Evolutionary conservation across 2,113 vertebrate genomes (phyloP), one percentile per base, ranked within the genome.

Genomic region (Asarcornis scutulata): DNA sequence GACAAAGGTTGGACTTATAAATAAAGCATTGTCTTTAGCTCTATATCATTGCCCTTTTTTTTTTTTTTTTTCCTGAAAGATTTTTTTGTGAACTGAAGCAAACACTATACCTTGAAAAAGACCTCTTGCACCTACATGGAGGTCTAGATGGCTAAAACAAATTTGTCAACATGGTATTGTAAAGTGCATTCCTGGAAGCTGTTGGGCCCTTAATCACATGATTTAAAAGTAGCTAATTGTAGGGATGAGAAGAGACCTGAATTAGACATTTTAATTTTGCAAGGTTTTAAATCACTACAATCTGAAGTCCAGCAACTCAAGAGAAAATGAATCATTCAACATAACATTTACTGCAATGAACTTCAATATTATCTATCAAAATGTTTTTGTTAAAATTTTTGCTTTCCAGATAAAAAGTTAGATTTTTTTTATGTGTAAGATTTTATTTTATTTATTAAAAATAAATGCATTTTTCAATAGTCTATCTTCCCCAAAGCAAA

Each of bases 151-250:
- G 42, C 44, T 78, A 91, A 42, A 97, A 73, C 56, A 60, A 91
- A 83, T 91, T 77, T 90, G 73, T 96, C 89, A 79, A 27, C 18
- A 9, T 68, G 74, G 74, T 21, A 56, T 76, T 84, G 50, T 78
- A 71, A 90, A 95, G 76, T 82, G 29, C 87, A 72, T 95, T 95
- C 82, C 79, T 88, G 75, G 69, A 94, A 91, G 79, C 58, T 86
- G 34, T 44, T 64, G 79, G 72, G 63, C 46, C 77, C 72, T 38
- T 86, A 94, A 91, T 86, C 88, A n/a, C 36, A 69, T 50, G 40
- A 63, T 56, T 89, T 90, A 56, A 86, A 92, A 73, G n/a, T 50
- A 83, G 22, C 44, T 86, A 67, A 63, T 17, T 82, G 23, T 46
- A 64, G 31, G 63, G 32, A 32, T 66, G 42, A 83, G 60, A 76